A percentile compares a stretch with the other conserved stretches of the same genome.
Evolutionary conservation across 2,113 vertebrate genomes (phyloP).

Genomic region (Columba janthina): DNA sequence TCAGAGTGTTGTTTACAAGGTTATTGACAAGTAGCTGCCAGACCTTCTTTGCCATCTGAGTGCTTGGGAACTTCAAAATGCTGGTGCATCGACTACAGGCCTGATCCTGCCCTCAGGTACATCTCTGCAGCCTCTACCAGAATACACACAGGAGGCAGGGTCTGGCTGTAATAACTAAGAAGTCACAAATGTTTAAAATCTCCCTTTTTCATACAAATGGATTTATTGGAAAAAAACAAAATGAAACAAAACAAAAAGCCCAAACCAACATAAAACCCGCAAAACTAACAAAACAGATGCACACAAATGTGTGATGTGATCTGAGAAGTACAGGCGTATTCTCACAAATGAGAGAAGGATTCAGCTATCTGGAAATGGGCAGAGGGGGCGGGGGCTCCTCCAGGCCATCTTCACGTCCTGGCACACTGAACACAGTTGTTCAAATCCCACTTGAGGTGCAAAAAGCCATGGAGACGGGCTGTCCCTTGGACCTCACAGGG

Average conservation of each 20-base stretch:
- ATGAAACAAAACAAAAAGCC: too few relatives aligned
- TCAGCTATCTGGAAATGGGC: background rate
- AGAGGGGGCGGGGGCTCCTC: background rate
- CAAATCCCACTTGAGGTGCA: background rate
- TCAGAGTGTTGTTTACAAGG: background rate
- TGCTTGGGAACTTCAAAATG: background rate
- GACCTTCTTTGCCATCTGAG: background rate
- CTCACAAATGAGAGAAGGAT: background rate
- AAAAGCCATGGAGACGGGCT: background rate
- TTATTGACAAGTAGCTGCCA: conserved; percentile 1
- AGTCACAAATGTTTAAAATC: background rate
- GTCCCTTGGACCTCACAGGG: background rate
- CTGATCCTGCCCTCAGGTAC: background rate
- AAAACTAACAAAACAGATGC: background rate
- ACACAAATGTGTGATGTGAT: background rate
- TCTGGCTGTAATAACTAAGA: background rate
- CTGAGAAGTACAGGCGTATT: background rate
- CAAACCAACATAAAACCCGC: too few relatives aligned
- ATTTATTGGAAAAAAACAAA: background rate
- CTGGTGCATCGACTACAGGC: background rate
- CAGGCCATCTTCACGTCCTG: background rate
- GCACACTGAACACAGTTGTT: background rate
- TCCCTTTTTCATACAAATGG: background rate
- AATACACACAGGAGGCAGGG: background rate
- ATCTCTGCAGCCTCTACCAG: background rate